A percentile compares a stretch with the other conserved stretches of the same genome.
Conservation (phyloP, 2,113 vertebrate genomes). For the Cygnus buccinator region DNA sequence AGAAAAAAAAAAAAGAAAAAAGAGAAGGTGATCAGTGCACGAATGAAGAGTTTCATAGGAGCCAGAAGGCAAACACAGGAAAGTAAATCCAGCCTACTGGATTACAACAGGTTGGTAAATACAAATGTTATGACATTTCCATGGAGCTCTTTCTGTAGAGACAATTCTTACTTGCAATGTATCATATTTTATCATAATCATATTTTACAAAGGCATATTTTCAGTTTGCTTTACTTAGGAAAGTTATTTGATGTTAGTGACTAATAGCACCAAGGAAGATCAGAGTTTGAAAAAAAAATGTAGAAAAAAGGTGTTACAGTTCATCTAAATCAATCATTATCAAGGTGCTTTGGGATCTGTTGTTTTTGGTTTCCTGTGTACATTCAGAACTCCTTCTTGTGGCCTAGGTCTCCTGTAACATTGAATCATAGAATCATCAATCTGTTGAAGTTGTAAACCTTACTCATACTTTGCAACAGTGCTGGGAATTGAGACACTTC, state of each 20-base stretch:
- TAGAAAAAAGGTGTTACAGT: background rate
- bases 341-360: background rate
- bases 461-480: background rate
- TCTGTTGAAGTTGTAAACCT: background rate
- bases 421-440: too few relatives aligned
- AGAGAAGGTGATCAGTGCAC: slow-evolving; percentile 74
- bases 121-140: background rate
- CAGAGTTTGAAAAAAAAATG: background rate
- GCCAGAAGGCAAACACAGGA: slow-evolving; percentile 74
- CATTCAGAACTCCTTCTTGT: background rate
- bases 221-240: background rate
- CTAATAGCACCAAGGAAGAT: background rate
- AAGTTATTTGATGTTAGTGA: background rate
- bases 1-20: background rate
- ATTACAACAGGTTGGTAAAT: slow-evolving; percentile 72
- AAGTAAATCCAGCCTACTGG: slow-evolving; percentile 79
- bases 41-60: slow-evolving; percentile 77
- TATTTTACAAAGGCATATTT: background rate
- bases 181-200: background rate
- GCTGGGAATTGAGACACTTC: background rate
- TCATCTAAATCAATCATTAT: background rate
- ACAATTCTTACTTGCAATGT: background rate
- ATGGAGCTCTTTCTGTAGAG: background rate
- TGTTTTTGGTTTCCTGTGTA: background rate
- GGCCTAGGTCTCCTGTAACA: background rate